A percentile compares a stretch with the other conserved stretches of the same genome.
Conservation (phyloP, 2,797 vertebrate genomes). For the Varecia variegata region DNA sequence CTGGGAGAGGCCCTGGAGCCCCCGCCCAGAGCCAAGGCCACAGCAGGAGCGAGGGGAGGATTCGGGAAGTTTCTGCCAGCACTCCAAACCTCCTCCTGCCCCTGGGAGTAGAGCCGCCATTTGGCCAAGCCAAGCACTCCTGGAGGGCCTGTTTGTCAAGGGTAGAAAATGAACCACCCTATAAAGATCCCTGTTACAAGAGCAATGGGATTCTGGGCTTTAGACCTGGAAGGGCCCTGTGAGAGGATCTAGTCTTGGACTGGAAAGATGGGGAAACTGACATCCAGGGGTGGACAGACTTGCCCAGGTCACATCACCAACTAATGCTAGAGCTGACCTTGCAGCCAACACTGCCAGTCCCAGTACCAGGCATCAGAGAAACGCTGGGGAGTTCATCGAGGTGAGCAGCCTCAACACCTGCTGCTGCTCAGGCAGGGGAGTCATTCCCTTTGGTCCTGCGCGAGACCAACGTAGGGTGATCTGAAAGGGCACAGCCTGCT, state of each 20-base stretch:
- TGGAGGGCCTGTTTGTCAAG: neutral
- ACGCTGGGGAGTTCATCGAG: too few relatives aligned
- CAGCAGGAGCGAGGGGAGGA: neutral
- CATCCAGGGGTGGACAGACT: neutral
- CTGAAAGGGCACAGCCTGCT: neutral
- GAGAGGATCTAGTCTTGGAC: neutral
- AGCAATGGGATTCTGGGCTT: neutral
- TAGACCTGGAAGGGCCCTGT: neutral
- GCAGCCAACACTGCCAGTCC: neutral
- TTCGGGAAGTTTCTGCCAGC: constrained; percentile 55
- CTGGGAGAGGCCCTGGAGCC: constrained; percentile 71
- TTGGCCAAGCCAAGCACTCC: neutral
- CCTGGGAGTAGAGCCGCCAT: neutral
- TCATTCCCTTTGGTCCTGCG: neutral
- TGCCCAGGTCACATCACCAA: neutral
- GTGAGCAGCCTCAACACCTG: neutral
- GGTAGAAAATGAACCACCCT: constrained; percentile 34
- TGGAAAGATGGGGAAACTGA: neutral
- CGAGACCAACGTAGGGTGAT: accelerated
- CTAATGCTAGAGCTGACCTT: neutral
- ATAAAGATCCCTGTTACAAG: neutral
- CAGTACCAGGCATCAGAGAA: neutral
- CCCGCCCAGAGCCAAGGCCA: constrained; percentile 58
- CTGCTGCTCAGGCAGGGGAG: neutral
- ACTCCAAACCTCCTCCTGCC: constrained; percentile 6